phyloP scores from a whole-genome alignment of 2,888 invertebrate species.

The Strigamia transsilvanica region DNA sequence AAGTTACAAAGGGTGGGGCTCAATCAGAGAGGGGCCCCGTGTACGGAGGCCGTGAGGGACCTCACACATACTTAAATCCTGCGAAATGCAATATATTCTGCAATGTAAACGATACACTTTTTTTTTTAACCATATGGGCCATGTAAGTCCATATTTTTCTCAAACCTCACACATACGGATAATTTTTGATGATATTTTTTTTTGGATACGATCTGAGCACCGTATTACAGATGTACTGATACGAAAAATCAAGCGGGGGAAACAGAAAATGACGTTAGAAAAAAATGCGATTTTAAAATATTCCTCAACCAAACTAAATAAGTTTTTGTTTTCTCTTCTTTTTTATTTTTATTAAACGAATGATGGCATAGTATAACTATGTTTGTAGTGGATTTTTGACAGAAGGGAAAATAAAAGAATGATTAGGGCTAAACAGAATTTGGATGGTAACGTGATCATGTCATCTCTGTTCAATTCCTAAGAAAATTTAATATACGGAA shows the following conservation, averaged over 20 bases:
- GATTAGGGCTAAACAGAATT: not conserved
- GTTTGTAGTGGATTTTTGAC: too few relatives aligned
- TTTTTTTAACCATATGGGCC: too few relatives aligned
- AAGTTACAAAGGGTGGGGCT: too few relatives aligned
- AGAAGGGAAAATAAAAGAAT: too few relatives aligned
- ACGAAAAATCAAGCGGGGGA: conserved; percentile 1
- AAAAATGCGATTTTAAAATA: conserved; percentile 10
- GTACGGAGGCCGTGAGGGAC: too few relatives aligned
- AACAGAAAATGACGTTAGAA: not conserved
- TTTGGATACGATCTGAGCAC: not conserved
- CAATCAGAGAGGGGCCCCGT: too few relatives aligned
- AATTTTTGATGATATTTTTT: not conserved
- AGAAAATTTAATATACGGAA: too few relatives aligned
- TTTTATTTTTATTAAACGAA: not conserved
- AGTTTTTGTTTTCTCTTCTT: not conserved
- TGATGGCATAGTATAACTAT: not conserved
- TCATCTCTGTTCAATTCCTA: not conserved
- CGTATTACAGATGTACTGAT: not conserved
- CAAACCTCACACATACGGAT: too few relatives aligned
- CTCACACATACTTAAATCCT: too few relatives aligned
- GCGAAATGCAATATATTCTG: too few relatives aligned
- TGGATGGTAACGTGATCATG: not conserved
- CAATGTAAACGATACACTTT: too few relatives aligned
- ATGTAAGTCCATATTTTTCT: too few relatives aligned
- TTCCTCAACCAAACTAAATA: not conserved